Evolutionary conservation across 2,113 vertebrate genomes (phyloP), one percentile per base, ranked within the genome.

Genomic region (Dolichotis patagonum): DNA sequence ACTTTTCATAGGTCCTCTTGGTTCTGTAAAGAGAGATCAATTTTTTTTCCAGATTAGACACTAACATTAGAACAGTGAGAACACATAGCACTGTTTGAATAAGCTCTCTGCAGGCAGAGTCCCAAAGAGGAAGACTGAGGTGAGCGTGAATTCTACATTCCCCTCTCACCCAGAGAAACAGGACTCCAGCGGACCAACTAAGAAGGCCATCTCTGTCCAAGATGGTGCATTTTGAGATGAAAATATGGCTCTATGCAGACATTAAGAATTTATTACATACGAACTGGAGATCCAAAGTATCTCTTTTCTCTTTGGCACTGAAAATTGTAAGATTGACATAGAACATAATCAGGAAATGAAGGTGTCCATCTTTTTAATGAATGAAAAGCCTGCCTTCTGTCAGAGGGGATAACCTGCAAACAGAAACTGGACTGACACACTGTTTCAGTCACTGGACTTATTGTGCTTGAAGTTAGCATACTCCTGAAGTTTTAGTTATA

Each of bases 311-410:
- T 67, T 2, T 65, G 65, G 0, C 7, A 67, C 28, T 92, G 46
- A 85, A 73, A 92, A 32, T 86, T 89, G 0, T 75, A 73, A 95
- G 84, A 78, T 86, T 89, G 22, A 73, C 30, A 43, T 75, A 91
- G 93, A 62, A 78, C 67, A 32, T 90, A 92, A 88, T 43, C 56
- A 94, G 35, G 41, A 71, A 38, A 46, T 67, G 0, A 60, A 60
- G 63, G 12, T 93, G 56, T 7, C 24, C 28, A 38, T 93, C 22
- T 85, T 96, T 93, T 92, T 22, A 71, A 35, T 82, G 82, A 81
- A 85, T 75, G 6, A 43, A 65, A 96, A 83, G 14, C 9, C 69
- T 54, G 81, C 24, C 69, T 77, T 93, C 46, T 73, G 0, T 90
- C 63, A 81, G 52, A 87, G 22, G 26, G 3, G 87, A 32, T 86